Evolutionary conservation across 2,797 vertebrate species (phyloP).

Genomic region (Trachops cirrhosus): DNA sequence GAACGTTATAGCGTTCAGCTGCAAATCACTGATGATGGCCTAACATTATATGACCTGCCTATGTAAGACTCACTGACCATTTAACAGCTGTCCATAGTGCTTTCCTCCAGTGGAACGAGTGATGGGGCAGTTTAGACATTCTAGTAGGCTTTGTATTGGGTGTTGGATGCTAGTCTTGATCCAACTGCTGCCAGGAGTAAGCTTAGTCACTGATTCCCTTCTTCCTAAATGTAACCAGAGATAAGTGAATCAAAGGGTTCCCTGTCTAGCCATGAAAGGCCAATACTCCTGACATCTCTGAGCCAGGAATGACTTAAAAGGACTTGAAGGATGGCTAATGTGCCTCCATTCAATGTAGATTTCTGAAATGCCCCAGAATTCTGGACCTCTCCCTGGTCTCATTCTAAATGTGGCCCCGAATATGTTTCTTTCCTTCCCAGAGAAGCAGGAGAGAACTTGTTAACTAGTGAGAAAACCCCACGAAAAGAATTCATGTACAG

Average conservation of each 20-base stretch:
- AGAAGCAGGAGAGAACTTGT: constrained; percentile 9
- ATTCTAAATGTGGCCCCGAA: background rate
- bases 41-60: background rate
- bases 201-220: background rate
- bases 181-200: background rate
- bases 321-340: background rate
- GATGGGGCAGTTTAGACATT: background rate
- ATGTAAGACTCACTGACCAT: background rate
- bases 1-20: background rate
- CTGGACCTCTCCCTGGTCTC: background rate
- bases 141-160: background rate
- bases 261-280: background rate
- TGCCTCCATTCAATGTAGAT: background rate
- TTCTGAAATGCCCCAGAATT: background rate
- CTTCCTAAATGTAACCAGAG: background rate
- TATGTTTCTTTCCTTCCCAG: background rate
- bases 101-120: background rate
- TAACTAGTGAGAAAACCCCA: background rate
- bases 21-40: background rate
- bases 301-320: background rate
- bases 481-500: background rate
- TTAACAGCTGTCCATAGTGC: background rate
- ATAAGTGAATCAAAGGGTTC: background rate
- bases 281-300: background rate
- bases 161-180: background rate